Conservation (phyloP, 2,888 invertebrate species). For the Protula sp. region DNA sequence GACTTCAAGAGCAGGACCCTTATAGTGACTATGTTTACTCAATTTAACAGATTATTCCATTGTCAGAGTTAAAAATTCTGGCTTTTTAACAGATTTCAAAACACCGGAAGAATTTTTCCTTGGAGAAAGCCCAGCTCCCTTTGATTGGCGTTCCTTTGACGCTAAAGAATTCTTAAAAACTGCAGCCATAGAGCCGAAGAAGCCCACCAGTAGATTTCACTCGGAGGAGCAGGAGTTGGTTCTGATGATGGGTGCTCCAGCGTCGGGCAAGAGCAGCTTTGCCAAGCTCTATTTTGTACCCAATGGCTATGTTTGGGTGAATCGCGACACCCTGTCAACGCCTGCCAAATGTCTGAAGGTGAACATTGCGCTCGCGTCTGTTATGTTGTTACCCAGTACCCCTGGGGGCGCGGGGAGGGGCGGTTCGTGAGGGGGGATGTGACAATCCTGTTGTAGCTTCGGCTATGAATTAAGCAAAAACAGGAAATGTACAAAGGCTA, state of each 20-base stretch:
- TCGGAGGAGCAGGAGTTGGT: conserved; percentile 38
- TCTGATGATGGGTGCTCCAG: conserved; percentile 47
- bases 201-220: neutral
- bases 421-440: too few species aligned
- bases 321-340: conserved; percentile 47
- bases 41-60: too few species aligned
- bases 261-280: conserved; percentile 48
- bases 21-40: too few species aligned
- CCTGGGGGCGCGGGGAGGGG: too few species aligned
- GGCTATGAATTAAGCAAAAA: too few species aligned
- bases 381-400: too few species aligned
- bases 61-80: too few species aligned
- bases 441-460: too few species aligned
- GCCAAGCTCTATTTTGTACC: conserved; percentile 35
- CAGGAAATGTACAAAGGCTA: too few species aligned
- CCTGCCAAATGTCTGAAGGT: conserved; percentile 47
- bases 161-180: conserved; percentile 22
- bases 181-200: neutral
- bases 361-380: too few species aligned
- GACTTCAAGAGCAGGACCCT: too few species aligned
- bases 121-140: conserved; percentile 32
- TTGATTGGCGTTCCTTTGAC: conserved; percentile 39
- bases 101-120: conserved; percentile 50
- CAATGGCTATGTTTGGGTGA: conserved; percentile 43
- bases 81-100: conserved; percentile 37